Conservation (phyloP, 1,140 invertebrate genomes). For the Paraescarpia echinospica region DNA sequence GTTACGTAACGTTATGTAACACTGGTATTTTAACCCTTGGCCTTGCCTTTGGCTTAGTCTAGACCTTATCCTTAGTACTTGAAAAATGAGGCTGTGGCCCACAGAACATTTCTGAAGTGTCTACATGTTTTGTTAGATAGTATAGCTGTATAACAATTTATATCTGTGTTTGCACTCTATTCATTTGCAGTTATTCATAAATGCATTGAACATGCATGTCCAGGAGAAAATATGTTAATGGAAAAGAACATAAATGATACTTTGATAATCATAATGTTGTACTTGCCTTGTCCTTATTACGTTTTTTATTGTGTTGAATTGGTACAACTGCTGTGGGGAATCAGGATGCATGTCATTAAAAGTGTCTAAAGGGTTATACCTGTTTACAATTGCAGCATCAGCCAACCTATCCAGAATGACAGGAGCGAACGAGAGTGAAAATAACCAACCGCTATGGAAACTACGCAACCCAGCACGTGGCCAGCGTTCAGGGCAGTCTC, state of each 20-base stretch:
- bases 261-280: too few species aligned
- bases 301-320: too few species aligned
- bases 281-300: too few species aligned
- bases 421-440: background rate
- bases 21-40: background rate
- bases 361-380: too few species aligned
- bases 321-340: too few species aligned
- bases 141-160: too few species aligned
- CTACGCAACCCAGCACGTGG: background rate
- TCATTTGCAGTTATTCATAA: too few species aligned
- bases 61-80: background rate
- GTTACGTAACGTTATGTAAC: background rate
- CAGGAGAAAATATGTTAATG: too few species aligned
- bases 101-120: background rate
- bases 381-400: background rate
- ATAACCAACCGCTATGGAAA: background rate
- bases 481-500: constrained; percentile 1
- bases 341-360: too few species aligned
- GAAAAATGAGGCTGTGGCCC: background rate
- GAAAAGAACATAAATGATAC: too few species aligned
- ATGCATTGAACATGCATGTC: too few species aligned
- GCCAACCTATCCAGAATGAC: background rate
- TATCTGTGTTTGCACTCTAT: too few species aligned
- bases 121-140: background rate
- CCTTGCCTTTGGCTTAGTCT: background rate